A percentile compares a stretch with the other conserved stretches of the same genome.
phyloP scores from a whole-genome alignment of 2,888 invertebrate species.

The Megastigmus dorsalis region DNA sequence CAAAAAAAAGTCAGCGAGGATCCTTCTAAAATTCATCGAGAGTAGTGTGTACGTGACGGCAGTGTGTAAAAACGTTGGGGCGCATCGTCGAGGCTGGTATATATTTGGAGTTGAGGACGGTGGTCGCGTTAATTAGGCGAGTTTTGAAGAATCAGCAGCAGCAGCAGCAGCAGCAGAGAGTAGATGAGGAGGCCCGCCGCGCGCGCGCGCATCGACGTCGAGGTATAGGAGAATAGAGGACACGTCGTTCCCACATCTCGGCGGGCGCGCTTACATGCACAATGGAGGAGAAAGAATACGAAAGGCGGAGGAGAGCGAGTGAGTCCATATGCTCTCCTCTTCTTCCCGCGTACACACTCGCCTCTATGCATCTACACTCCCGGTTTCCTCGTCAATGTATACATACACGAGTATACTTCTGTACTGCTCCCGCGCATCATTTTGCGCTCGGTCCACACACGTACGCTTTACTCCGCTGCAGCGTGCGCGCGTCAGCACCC shows the following conservation, averaged over 20 bases:
- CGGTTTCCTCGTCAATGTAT: neutral
- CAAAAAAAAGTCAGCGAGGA: too few species aligned
- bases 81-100: neutral
- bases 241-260: slow-evolving; percentile 66
- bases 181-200: neutral
- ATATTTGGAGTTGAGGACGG: neutral
- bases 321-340: neutral
- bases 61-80: neutral
- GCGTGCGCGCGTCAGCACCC: too few species aligned
- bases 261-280: slow-evolving; percentile 27
- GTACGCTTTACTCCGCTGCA: too few species aligned
- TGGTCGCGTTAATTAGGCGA: slow-evolving; percentile 27
- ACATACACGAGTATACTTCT: neutral
- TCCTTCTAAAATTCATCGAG: too few species aligned
- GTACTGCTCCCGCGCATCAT: too few species aligned
- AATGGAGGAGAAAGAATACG: slow-evolving; percentile 26
- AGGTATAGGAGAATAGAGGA: slow-evolving; percentile 58
- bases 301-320: too few species aligned
- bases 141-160: slow-evolving; percentile 9
- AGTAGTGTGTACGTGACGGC: neutral
- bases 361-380: too few species aligned
- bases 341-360: neutral
- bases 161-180: neutral
- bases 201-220: neutral
- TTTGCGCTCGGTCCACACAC: too few species aligned